Evolutionary conservation across 2,797 vertebrate genomes (phyloP).

Genomic region (Lutra lutra): DNA sequence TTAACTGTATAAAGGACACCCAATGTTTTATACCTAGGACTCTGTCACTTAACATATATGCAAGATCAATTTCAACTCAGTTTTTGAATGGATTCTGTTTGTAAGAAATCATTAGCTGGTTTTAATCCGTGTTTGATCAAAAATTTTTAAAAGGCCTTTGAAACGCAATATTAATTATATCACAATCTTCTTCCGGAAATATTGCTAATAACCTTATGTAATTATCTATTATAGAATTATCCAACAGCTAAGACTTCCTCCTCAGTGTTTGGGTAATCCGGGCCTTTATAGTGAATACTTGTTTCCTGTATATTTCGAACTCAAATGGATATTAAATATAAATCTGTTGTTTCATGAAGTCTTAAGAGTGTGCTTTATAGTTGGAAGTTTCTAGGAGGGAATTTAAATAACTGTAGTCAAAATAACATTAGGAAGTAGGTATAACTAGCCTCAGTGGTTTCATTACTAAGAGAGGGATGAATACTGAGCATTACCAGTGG

Average conservation of each 20-base stretch:
- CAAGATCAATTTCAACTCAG: background rate
- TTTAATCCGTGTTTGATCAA: conserved; percentile 2
- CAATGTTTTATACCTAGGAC: background rate
- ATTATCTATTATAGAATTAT: conserved; percentile 45
- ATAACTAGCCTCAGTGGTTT: background rate
- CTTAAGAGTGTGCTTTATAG: conserved; percentile 28
- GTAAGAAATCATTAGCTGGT: conserved; percentile 29
- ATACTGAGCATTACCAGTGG: background rate
- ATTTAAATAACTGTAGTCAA: conserved; percentile 27
- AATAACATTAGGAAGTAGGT: conserved; percentile 24
- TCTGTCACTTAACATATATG: conserved; percentile 1
- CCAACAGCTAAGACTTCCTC: conserved; percentile 20
- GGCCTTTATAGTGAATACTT: conserved; percentile 14
- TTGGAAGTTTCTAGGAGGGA: background rate
- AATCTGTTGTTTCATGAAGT: conserved; percentile 7
- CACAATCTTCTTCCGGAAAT: conserved; percentile 19
- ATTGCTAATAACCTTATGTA: conserved; percentile 39
- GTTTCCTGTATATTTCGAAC: conserved; percentile 54
- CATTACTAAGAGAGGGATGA: background rate
- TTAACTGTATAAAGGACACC: background rate
- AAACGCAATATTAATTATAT: background rate
- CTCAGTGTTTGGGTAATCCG: background rate
- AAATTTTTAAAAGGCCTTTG: background rate
- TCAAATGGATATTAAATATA: conserved; percentile 53
- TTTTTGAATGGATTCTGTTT: conserved; percentile 43